These are phyloP conservation scores for Odontomachus brunneus DNA, from an alignment of 1,140 invertebrate genomes.

Conservation along the genomic window DNA sequence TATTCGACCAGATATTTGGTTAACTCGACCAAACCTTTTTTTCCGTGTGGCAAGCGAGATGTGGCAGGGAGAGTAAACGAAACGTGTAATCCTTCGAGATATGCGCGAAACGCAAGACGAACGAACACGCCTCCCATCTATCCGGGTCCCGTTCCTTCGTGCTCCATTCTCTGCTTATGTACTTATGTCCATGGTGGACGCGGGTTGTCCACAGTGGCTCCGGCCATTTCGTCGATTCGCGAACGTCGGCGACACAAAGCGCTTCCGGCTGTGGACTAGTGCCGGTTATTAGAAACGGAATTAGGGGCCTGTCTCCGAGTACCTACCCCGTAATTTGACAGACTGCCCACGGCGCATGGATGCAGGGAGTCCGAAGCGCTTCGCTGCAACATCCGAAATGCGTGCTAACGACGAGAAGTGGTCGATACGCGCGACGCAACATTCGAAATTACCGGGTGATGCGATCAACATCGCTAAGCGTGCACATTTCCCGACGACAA, in stretches of 20 bases:
- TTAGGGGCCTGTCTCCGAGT: slow-evolving; percentile 40
- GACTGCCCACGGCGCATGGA: slow-evolving; percentile 25
- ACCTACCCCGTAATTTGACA: slow-evolving; percentile 32
- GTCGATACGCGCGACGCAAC: neutral
- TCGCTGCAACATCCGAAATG: neutral
- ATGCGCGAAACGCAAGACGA: no score
- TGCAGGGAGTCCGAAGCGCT: neutral
- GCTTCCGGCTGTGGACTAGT: slow-evolving; percentile 18
- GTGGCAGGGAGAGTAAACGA: no score
- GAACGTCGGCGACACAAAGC: slow-evolving; percentile 39
- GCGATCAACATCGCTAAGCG: neutral
- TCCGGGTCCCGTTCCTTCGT: neutral
- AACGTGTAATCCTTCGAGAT: no score
- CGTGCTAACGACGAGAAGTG: neutral
- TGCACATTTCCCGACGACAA: neutral
- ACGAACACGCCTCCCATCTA: no score
- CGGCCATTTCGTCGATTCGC: slow-evolving; percentile 15
- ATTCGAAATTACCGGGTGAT: slow-evolving; percentile 13
- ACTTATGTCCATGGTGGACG: neutral
- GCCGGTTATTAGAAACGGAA: slow-evolving; percentile 49
- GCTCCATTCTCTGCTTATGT: neutral
- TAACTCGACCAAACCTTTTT: no score
- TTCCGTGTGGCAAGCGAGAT: no score
- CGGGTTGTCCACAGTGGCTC: neutral
- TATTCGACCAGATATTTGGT: no score